Conservation (phyloP, 2,113 vertebrate genomes). For the Charadrius vociferus region DNA sequence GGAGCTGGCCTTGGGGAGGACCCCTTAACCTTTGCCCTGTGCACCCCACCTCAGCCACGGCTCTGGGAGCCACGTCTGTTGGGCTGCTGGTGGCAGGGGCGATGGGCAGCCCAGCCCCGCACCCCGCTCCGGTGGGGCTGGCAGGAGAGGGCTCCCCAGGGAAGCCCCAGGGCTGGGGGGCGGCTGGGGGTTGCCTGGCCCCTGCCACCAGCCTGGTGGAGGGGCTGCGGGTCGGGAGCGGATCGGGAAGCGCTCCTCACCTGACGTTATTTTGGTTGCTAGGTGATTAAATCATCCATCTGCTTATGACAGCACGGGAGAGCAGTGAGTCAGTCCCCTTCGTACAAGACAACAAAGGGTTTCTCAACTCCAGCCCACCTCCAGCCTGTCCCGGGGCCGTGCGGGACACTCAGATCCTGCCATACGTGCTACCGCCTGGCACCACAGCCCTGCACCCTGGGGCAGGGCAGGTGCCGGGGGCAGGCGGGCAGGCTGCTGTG, state of each 20-base stretch:
- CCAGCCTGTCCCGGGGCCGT: background rate
- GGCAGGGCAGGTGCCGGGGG: background rate
- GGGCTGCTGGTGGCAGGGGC: rapidly evolving
- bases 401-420: background rate
- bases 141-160: background rate
- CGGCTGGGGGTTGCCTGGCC: background rate
- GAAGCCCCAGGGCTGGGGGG: background rate
- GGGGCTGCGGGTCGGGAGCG: background rate
- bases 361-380: background rate
- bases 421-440: background rate
- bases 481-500: background rate
- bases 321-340: slow-evolving; percentile 53
- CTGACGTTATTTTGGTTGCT: slow-evolving; percentile 58
- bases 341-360: background rate
- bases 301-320: slow-evolving; percentile 50
- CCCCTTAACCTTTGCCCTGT: background rate
- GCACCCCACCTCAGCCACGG: background rate
- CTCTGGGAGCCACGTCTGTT: background rate
- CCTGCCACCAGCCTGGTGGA: background rate
- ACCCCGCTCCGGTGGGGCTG: background rate
- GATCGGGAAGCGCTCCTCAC: background rate
- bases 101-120: background rate
- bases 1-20: background rate
- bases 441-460: rapidly evolving
- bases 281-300: slow-evolving; percentile 69